Evolutionary conservation across 2,797 vertebrate genomes (phyloP).

Genomic region (Chaetophractus vellerosus): DNA sequence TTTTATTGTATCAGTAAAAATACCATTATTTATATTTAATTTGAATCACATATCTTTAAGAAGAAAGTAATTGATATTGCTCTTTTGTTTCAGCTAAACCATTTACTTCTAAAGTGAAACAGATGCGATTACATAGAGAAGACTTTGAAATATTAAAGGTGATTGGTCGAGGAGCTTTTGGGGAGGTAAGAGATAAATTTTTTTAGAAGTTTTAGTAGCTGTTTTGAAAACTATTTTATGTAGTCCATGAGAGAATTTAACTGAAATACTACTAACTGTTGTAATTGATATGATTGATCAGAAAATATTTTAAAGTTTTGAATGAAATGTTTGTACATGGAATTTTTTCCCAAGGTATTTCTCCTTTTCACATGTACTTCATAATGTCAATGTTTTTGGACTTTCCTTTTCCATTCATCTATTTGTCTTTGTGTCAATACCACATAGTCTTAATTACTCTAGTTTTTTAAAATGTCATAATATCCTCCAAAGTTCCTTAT

Average conservation of each 20-base stretch:
- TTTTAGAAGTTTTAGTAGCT: conserved; percentile 50
- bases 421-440: not conserved
- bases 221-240: conserved; percentile 42
- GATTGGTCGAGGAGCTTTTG: conserved; percentile 99
- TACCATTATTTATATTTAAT: conserved; percentile 50
- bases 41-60: conserved; percentile 68
- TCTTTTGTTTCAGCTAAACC: conserved; percentile 94
- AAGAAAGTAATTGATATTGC: conserved; percentile 76
- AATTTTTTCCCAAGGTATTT: conserved; percentile 10
- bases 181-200: conserved; percentile 93
- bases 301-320: conserved; percentile 61
- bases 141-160: conserved; percentile 99
- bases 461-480: not conserved
- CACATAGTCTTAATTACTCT: not conserved
- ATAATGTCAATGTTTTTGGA: not conserved
- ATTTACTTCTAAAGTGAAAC: conserved; percentile 98
- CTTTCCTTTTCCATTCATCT: not conserved
- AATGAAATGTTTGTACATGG: conserved; percentile 30
- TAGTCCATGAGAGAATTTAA: conserved; percentile 17
- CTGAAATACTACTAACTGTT: conserved; percentile 46
- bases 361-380: not conserved
- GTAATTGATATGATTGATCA: conserved; percentile 7
- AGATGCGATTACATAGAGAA: conserved; percentile 98
- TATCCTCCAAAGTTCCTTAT: not conserved
- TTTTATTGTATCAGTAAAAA: conserved; percentile 57